Base-by-base conservation (phyloP, 37 sponge, comb jelly and placozoan genomes). In the Eunapius fragilis region DNA sequence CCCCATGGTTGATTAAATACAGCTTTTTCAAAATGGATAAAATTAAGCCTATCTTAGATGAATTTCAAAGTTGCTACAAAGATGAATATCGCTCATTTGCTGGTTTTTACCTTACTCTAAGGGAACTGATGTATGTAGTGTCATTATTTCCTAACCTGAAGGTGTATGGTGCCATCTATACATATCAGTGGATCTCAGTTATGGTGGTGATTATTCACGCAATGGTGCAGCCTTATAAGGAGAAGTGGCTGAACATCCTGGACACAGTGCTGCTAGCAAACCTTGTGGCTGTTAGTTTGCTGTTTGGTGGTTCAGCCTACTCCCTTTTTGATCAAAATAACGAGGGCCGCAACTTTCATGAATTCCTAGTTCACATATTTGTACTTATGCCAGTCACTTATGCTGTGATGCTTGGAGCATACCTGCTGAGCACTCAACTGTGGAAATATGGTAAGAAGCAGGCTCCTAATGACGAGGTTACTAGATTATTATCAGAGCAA, bases 11-110 rank as follows among this genome's bases (percentile, higher is more conserved):
- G 41, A 45, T 71, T 6, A 69, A 68, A 35, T 24, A 32, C 12
- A 37, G 25, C 38, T 49, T 25, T 49, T 30, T 82, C 31, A 84
- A 74, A n/a, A 25, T 84, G 33, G 37, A 75, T 30, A 38, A 75
- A 31, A 9, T 88, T 4, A 88, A 88, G 67, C 89, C 83, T 2
- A 37, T 88, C 26, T 34, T 88, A 14, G 89, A 88, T 83, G 89
- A 88, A 68, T 88, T 72, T 58, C 89, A 88, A 35, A 77, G 83
- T 23, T 88, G 89, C 79, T 88, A 88, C 45, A 71, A 73, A 17
- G 37, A 34, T 3, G 26, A 88, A 26, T 77, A 72, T 70, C 89
- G 89, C 69, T 78, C 77, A 69, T 88, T 88, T 88, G 83, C 83
- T 28, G 89, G 89, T 36, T 88, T 49, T 48, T 88, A 88, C 72